Base-by-base conservation (phyloP, 2,888 invertebrate genomes). In the Drosophila nr. perissopoda region DNA sequence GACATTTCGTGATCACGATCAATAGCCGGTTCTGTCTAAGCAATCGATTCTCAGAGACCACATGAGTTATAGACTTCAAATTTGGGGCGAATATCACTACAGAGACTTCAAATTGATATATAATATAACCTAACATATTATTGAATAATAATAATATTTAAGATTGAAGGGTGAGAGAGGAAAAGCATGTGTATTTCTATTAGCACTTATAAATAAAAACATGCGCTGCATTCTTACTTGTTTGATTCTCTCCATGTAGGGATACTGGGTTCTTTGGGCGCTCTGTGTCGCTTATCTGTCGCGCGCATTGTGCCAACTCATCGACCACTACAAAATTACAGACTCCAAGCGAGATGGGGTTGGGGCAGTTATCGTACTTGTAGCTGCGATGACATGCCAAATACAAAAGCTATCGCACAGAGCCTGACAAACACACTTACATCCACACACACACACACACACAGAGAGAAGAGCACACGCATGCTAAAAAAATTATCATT, bases 401-500 rank as follows among this genome's bases (percentile, higher is more conserved):
- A 78, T 76, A 88, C 83, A 85, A 88, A 86, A 80, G 83, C 83
- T 74, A 79, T 82, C 79, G 57, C 66, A 60, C 65, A 67, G 64
- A 62, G 77, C 48, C 77, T 70, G 74, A 70, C 78, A 64, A 42
- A 64, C 60, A 61, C 70, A 67, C 70, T 31, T 31, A 31, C 31
- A 31, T 31, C 33, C 11, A 59, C 54, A 40, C 40, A 25, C 42
- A 62, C 76, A 57, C 70, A 71, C 57, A 56, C 59, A 75, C 80
- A 68, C 33, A 48, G 70, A 65, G 25, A 57, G 62, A 66, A 57
- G 42, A 64, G 66, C 75, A 66, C 52, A 58, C 60, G 65, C 80
- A 82, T 56, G 53, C 13, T 40, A 29, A 70, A 83, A 86, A 84
- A 83, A 81, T 88, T 83, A 85, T 85, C 85, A 85, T 88, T 85